Conservation (phyloP, 2,113 vertebrate species). For the Himantopus leucocephalus region DNA sequence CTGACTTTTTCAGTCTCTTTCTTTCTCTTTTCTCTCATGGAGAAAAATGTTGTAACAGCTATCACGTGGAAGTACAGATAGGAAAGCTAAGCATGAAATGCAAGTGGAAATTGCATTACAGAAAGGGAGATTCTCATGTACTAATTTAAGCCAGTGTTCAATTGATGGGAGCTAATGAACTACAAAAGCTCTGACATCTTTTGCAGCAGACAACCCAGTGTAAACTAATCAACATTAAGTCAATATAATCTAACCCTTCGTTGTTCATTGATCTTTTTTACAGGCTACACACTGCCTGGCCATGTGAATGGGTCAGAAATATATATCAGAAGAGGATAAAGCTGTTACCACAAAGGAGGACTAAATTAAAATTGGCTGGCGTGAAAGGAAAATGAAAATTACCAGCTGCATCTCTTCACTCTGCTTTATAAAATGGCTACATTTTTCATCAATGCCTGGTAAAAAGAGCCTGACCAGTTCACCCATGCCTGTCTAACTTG, state of each 20-base stretch:
- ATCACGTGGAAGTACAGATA: background rate
- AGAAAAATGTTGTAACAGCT: background rate
- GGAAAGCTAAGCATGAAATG: slow-evolving; percentile 39
- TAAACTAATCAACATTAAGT: slow-evolving; percentile 66
- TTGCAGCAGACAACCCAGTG: slow-evolving; percentile 31
- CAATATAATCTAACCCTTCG: slow-evolving; percentile 47
- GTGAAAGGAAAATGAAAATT: background rate
- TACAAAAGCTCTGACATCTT: slow-evolving; percentile 63
- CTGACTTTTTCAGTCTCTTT: background rate
- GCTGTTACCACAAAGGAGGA: background rate
- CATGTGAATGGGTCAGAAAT: slow-evolving; percentile 10
- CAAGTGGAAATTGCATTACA: slow-evolving; percentile 33
- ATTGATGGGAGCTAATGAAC: slow-evolving; percentile 65
- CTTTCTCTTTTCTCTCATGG: background rate
- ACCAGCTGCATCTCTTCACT: background rate
- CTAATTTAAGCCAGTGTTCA: slow-evolving; percentile 55
- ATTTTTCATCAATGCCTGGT: background rate
- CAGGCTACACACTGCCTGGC: background rate
- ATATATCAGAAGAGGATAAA: background rate
- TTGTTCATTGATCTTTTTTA: slow-evolving; percentile 58
- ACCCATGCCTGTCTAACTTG: background rate
- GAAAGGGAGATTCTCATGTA: slow-evolving; percentile 19
- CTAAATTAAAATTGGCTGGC: background rate
- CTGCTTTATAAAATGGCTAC: background rate
- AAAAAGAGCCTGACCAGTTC: background rate